A percentile compares a stretch with the other conserved stretches of the same genome.
phyloP scores from a whole-genome alignment of 2,797 vertebrate genomes.

The Tenualosa ilisha region DNA sequence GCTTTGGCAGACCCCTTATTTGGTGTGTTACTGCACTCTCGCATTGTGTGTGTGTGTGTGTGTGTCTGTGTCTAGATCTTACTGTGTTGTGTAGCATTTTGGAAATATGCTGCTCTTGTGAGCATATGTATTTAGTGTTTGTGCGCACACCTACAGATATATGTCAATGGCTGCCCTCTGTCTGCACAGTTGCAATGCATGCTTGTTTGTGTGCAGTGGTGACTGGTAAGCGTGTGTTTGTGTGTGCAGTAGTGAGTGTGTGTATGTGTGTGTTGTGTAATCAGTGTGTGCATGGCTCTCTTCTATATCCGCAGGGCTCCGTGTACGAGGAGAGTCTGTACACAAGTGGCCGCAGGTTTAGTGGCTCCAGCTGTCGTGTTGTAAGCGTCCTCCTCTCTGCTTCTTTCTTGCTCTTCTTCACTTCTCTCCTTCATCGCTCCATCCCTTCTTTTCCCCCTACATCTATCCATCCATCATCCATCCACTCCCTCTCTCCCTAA shows the following conservation, averaged over 20 bases:
- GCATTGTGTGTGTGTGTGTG: slow-evolving; percentile 7
- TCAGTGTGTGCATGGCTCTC: slow-evolving; percentile 38
- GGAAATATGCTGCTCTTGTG: too few relatives aligned
- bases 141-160: too few relatives aligned
- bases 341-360: slow-evolving; percentile 65
- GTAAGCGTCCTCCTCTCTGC: slow-evolving; percentile 65
- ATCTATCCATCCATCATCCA: slow-evolving; percentile 9
- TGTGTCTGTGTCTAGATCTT: slow-evolving; percentile 16
- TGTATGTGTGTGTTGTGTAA: not conserved
- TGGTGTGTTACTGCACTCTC: not conserved
- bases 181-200: too few relatives aligned
- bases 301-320: slow-evolving; percentile 65
- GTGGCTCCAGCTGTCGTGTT: slow-evolving; percentile 69
- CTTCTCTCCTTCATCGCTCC: not conserved
- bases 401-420: slow-evolving; percentile 5
- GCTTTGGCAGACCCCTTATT: not conserved
- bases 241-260: not conserved
- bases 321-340: slow-evolving; percentile 67
- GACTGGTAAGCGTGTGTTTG: too few relatives aligned
- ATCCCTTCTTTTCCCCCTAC: not conserved
- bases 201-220: not conserved
- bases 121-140: too few relatives aligned
- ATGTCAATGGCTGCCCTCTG: too few relatives aligned
- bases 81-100: not conserved
- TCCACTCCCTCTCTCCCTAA: not conserved